Base-by-base conservation (phyloP, 2,797 vertebrate genomes). In the Pitangus sulphuratus region DNA sequence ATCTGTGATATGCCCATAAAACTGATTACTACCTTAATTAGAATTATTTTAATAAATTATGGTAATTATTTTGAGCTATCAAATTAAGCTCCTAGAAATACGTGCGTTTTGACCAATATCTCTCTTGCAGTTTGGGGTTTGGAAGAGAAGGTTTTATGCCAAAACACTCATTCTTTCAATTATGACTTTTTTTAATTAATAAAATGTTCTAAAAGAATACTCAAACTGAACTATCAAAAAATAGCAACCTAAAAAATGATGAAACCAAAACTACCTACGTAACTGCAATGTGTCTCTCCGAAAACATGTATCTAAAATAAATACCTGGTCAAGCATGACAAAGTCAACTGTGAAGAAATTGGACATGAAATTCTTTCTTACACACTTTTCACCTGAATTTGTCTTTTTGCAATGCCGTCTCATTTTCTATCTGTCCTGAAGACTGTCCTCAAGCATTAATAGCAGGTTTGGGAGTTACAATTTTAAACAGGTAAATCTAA, bases 31-130 rank as follows among this genome's bases (percentile, higher is more conserved):
- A 87, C 12, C 47, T 74, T 68, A 82, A 89, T 9, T 9, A 50
- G 4, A 92, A 90, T 65, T 87, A 77, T 74, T 95, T 82, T 61
- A 90, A 89, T 80, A 83, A 87, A 85, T 79, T 82, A 92, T 71
- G 71, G 44, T 77, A 87, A 84, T 72, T 89, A 69, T 79, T 87
- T 87, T 7, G 8, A 62, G 51, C 8, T 90, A 82, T n/a, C 44
- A 62, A 64, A 35, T 35, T 80, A 85, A 54, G 40, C 19, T 90
- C 22, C 17, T n/a, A 69, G 16, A 94, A 93, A 78, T 75, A 65
- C 3, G 6, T 6, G 8, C 45, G 28, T 58, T 86, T 84, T 87
- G 64, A 87, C 37, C 31, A 84, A 19, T 42, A 72, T 33, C 40
- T 62, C 39, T 47, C 31, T 84, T 17, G n/a, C 33, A 2, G 4